Evolutionary conservation across 2,888 invertebrate genomes (phyloP), one percentile per base, ranked within the genome.

Genomic region (Perizoma affinitatum): DNA sequence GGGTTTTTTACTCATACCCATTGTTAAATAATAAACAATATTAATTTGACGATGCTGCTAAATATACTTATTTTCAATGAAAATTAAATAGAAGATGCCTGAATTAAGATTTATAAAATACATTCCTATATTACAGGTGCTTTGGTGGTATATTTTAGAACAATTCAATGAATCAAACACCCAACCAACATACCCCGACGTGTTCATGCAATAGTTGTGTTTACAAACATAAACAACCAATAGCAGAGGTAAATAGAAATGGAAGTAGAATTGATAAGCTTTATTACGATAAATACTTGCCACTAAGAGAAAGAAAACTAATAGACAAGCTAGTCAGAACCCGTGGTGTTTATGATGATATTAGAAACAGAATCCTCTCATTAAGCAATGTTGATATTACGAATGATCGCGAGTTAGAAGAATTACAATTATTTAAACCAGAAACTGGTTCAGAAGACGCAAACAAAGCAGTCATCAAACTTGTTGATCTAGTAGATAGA

Each of bases 291-390:
- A 77, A 82, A 62, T 79, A 76, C 65, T 69, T 84, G 58, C 79
- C 82, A 9, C 63, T 75, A 7, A 71, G 81, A 61, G 82, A 87
- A 67, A 76, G 71, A 47, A 82, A 80, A 49, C 71, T 85, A 49
- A 58, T 85, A 7, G 72, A 78, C 42, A 84, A 78, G 68, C 69
- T 86, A 52, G 74, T 80, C 6, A 73, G 74, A 67, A 82, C 84
- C 35, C 79, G 81, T 62, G 80, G 76, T 38, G 69, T 74, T 6
- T 84, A 86, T 49, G 77, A 85, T 65, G 78, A 80, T 38, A 71
- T 82, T n/a, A 73, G 80, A 50, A 72, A 72, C 42, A 74, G 75
- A 62, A 69, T 81, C 46, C 60, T 84, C 40, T 75, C 78, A 34
- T 68, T 73, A 40, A 76, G 69, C 40, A 75, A 68, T 65, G 63